Evolutionary conservation across 2,888 invertebrate species (phyloP).

Genomic region (Carpatolechia fugitivella): DNA sequence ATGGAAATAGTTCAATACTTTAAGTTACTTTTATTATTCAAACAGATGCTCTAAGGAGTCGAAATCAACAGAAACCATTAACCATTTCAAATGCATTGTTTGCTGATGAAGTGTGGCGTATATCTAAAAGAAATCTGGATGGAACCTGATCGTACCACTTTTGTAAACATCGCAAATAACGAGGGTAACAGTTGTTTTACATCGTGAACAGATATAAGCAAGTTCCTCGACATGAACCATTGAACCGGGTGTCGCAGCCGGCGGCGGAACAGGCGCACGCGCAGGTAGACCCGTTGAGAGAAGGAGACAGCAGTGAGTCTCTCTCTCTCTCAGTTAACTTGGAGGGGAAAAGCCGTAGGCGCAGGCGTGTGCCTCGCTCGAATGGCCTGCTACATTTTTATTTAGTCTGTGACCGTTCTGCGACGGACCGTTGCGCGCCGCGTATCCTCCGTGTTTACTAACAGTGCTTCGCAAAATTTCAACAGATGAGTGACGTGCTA

Average conservation of each 20-base stretch:
- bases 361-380: slow-evolving; percentile 66
- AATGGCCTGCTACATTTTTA: slow-evolving; percentile 71
- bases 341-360: slow-evolving; percentile 63
- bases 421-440: slow-evolving; percentile 41
- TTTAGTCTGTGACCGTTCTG: slow-evolving; percentile 76
- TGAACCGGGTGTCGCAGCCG: slow-evolving; percentile 71
- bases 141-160: neutral
- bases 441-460: slow-evolving; percentile 44
- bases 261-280: slow-evolving; percentile 64
- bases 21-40: too few relatives aligned
- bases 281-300: slow-evolving; percentile 62
- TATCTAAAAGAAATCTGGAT: neutral
- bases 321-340: slow-evolving; percentile 56
- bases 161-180: slow-evolving; percentile 1
- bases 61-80: too few relatives aligned
- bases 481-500: slow-evolving; percentile 72
- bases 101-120: too few relatives aligned
- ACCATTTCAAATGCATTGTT: too few relatives aligned
- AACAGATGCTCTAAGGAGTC: too few relatives aligned
- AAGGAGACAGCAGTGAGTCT: slow-evolving; percentile 37
- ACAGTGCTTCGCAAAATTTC: slow-evolving; percentile 60
- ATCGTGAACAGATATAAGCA: slow-evolving; percentile 19
- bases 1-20: too few relatives aligned
- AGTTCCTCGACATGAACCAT: slow-evolving; percentile 51
- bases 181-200: slow-evolving; percentile 12